Evolutionary conservation across 2,888 invertebrate genomes (phyloP).

Genomic region (Latrodectus elegans): DNA sequence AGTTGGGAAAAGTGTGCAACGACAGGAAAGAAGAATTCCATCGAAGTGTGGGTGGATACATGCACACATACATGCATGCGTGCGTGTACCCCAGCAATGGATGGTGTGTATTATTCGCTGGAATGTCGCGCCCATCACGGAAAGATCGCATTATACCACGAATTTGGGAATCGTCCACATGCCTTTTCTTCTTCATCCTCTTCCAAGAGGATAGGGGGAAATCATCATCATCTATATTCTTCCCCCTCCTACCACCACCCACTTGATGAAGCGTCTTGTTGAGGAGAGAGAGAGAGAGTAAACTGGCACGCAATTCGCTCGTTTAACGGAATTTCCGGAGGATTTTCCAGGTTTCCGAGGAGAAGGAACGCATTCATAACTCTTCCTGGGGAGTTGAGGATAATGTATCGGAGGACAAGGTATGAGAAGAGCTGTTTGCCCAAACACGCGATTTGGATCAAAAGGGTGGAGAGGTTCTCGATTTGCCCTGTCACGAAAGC

Average conservation of each 20-base stretch:
- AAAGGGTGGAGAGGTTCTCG: conserved; percentile 28
- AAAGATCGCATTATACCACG: conserved; percentile 64
- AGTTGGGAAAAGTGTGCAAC: conserved; percentile 55
- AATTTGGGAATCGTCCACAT: conserved; percentile 59
- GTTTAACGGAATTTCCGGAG: conserved; percentile 65
- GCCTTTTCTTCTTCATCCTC: conserved; percentile 22
- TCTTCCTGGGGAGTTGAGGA: conserved; percentile 11
- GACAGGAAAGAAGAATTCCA: conserved; percentile 37
- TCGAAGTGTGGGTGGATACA: conserved; percentile 7
- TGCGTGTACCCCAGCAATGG: no score
- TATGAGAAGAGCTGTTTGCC: conserved; percentile 11
- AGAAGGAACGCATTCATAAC: conserved; percentile 45
- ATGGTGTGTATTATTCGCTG: neutral
- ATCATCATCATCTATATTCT: conserved; percentile 45
- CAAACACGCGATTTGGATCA: conserved; percentile 34
- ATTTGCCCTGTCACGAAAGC: conserved; percentile 25
- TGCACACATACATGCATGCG: neutral
- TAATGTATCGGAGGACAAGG: conserved; percentile 10
- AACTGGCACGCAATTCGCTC: conserved; percentile 60
- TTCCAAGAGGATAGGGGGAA: neutral
- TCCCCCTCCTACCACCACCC: neutral
- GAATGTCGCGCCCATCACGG: conserved; percentile 63
- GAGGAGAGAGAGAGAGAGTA: neutral
- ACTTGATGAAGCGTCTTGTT: conserved; percentile 52
- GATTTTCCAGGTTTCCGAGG: neutral